phyloP scores from a whole-genome alignment of 2,797 vertebrate genomes.

The Cyclopterus lumpus region DNA sequence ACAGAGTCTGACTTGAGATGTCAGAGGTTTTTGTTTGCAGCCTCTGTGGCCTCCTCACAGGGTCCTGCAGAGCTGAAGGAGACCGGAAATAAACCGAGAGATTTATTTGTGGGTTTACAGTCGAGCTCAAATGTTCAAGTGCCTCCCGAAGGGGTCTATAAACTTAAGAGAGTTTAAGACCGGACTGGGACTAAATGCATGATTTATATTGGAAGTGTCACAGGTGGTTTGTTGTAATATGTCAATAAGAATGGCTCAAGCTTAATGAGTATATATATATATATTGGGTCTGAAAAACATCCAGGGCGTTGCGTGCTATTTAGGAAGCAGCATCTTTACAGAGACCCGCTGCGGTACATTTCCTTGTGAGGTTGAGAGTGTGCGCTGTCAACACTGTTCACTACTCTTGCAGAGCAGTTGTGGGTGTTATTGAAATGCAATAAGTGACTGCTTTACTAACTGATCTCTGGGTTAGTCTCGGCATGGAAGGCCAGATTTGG shows the following conservation, averaged over 20 bases:
- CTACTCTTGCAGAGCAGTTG: constrained; percentile 40
- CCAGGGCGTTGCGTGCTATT: constrained; percentile 21
- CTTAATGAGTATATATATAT: constrained; percentile 16
- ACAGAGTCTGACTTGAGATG: constrained; percentile 30
- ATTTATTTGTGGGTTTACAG: constrained; percentile 41
- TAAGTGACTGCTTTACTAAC: constrained; percentile 73
- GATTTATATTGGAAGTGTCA: constrained; percentile 44
- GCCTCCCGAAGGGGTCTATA: constrained; percentile 65
- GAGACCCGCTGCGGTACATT: constrained; percentile 58
- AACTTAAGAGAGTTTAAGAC: constrained; percentile 49
- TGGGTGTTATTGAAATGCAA: constrained; percentile 70
- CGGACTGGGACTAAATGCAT: constrained; percentile 48
- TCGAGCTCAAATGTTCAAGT: constrained; percentile 63
- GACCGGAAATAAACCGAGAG: constrained; percentile 23
- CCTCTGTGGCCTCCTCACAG: constrained; percentile 5
- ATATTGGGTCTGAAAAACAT: constrained; percentile 24
- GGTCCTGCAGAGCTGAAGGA: constrained; percentile 25
- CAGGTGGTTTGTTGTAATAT: constrained; percentile 39
- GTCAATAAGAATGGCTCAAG: constrained; percentile 24
- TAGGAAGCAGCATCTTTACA: constrained; percentile 29
- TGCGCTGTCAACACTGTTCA: constrained; percentile 56
- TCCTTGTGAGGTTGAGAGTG: constrained; percentile 46
- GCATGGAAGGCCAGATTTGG: constrained; percentile 31
- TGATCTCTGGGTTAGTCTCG: constrained; percentile 36
- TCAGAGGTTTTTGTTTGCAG: constrained; percentile 21